Percentiles rank a stretch among this genome's conserved stretches.
These are phyloP conservation scores for Leptocoma aspasia DNA, from an alignment of 2,113 vertebrate species.

Conservation along the genomic window DNA sequence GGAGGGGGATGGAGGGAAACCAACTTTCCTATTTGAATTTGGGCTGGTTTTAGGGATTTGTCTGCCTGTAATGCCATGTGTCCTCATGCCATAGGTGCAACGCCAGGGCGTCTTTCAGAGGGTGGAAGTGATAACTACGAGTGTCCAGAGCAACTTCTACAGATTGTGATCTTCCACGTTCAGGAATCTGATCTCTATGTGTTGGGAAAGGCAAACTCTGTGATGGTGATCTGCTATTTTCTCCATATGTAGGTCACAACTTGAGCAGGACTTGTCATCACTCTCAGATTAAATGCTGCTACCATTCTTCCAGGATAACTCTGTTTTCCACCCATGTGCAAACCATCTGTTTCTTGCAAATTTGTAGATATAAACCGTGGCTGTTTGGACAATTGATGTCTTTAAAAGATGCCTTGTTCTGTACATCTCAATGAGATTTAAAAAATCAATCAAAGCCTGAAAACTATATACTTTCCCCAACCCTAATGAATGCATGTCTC, in stretches of 20 bases:
- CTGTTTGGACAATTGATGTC: constrained; percentile 4
- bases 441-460: constrained; percentile 21
- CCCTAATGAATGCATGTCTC: constrained; percentile 18
- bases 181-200: neutral
- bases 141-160: neutral
- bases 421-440: constrained; percentile 10
- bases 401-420: constrained; percentile 17
- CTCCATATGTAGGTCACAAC: neutral
- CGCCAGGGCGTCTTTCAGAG: neutral
- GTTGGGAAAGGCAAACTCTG: neutral
- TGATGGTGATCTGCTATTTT: neutral
- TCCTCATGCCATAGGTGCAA: neutral
- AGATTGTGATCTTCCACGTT: neutral
- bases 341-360: neutral
- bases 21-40: neutral
- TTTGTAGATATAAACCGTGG: neutral
- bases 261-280: neutral
- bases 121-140: neutral
- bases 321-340: neutral
- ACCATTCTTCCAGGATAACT: neutral
- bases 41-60: neutral
- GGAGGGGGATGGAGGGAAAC: too few species aligned
- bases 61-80: neutral
- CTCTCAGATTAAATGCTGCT: neutral
- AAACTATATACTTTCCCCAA: neutral